A percentile compares a stretch with the other conserved stretches of the same genome.
These are phyloP conservation scores for Coregonus suidteri DNA, from an alignment of 2,797 vertebrate genomes.

Conservation along the genomic window DNA sequence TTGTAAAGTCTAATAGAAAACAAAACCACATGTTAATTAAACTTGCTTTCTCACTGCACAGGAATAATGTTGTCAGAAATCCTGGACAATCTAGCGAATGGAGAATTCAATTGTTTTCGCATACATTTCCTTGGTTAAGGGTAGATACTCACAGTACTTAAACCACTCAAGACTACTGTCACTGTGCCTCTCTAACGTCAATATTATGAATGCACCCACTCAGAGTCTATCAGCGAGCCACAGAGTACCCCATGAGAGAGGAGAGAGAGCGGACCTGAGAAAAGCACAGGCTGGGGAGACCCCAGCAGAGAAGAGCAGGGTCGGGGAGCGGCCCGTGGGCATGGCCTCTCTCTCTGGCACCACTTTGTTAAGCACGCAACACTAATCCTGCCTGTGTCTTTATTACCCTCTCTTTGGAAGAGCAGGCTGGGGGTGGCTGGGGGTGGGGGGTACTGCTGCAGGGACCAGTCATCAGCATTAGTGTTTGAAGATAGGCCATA, in stretches of 20 bases:
- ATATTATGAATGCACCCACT: conserved; percentile 74
- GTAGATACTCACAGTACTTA: conserved; percentile 37
- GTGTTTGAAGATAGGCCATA: conserved; percentile 76
- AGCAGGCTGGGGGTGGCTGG: conserved; percentile 52
- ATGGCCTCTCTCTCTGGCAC: conserved; percentile 74
- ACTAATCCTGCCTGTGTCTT: conserved; percentile 80
- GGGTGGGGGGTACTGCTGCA: conserved; percentile 58
- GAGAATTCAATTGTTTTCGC: conserved; percentile 66
- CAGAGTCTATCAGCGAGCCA: conserved; percentile 75
- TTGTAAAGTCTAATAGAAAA: neutral
- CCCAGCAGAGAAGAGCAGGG: conserved; percentile 43
- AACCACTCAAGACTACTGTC: conserved; percentile 73
- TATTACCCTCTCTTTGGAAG: conserved; percentile 71
- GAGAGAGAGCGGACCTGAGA: conserved; percentile 64
- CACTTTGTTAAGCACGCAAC: conserved; percentile 75
- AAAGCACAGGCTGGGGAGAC: conserved; percentile 57
- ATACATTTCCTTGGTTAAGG: conserved; percentile 72
- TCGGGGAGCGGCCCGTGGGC: conserved; percentile 68
- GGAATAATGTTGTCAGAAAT: too few species aligned
- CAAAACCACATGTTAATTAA: too few species aligned
- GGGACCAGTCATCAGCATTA: conserved; percentile 70
- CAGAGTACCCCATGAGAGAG: conserved; percentile 70
- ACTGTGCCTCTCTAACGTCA: conserved; percentile 61
- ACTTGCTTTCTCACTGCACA: too few species aligned
- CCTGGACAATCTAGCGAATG: too few species aligned